phyloP scores from a whole-genome alignment of 2,888 invertebrate species.

The Chrysina gloriosa region DNA sequence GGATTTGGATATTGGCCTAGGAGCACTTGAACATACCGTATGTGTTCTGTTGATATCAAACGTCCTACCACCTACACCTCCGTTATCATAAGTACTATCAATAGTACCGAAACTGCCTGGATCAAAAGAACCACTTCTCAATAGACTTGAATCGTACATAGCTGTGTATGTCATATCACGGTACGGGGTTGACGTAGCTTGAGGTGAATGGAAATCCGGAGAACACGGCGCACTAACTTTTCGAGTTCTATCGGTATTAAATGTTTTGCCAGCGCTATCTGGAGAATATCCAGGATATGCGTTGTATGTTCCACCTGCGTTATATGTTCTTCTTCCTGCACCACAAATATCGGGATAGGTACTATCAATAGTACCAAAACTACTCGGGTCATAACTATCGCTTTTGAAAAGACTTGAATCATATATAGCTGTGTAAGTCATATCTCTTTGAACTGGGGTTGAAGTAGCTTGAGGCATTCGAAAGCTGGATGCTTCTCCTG shows the following conservation, averaged over 20 bases:
- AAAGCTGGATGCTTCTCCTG: neutral
- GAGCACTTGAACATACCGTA: neutral
- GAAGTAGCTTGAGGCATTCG: slow-evolving; percentile 7
- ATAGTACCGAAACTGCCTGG: neutral
- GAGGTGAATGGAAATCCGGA: too few relatives aligned
- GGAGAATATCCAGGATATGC: too few relatives aligned
- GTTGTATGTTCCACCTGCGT: neutral
- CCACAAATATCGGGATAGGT: neutral
- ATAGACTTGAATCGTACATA: neutral
- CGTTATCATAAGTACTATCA: neutral
- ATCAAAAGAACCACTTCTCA: neutral
- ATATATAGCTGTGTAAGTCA: neutral
- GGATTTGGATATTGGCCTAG: neutral
- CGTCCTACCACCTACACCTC: neutral
- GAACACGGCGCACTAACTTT: too few relatives aligned
- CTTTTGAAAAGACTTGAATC: neutral
- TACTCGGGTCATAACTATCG: neutral
- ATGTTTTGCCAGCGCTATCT: neutral
- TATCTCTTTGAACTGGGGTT: neutral
- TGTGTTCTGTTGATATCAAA: neutral
- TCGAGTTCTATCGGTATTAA: neutral
- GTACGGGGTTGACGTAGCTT: too few relatives aligned
- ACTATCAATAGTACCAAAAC: neutral
- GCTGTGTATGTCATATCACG: too few relatives aligned
- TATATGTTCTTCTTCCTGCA: neutral